Evolutionary conservation across 2,888 invertebrate species (phyloP).

Genomic region (Liodrosophila aerea): DNA sequence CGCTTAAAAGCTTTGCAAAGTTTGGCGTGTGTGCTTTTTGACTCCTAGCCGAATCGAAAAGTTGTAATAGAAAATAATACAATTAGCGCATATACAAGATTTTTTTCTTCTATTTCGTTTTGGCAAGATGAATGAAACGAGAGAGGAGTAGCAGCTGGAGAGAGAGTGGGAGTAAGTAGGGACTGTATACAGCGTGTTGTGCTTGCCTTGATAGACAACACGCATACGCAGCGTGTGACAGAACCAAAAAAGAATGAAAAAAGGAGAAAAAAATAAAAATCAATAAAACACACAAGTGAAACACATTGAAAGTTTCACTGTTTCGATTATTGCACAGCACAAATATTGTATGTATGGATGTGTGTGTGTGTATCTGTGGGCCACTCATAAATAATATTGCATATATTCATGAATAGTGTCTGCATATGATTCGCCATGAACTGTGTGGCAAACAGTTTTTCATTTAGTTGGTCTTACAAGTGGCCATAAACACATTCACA

Average conservation of each 20-base stretch:
- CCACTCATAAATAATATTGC: conserved; percentile 51
- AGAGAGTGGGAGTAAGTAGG: background rate
- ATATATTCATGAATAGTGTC: conserved; percentile 34
- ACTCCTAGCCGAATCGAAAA: conserved; percentile 34
- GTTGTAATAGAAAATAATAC: conserved; percentile 53
- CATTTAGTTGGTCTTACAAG: conserved; percentile 64
- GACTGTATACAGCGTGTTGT: conserved; percentile 14
- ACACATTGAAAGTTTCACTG: conserved; percentile 25
- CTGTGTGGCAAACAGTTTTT: conserved; percentile 29
- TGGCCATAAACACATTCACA: conserved; percentile 65
- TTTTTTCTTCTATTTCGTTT: conserved; percentile 32
- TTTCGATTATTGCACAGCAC: conserved; percentile 40
- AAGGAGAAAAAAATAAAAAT: conserved; percentile 37
- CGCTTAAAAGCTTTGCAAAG: conserved; percentile 29
- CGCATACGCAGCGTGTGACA: conserved; percentile 53
- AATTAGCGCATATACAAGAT: conserved; percentile 50
- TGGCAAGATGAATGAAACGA: conserved; percentile 7
- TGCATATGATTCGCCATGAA: conserved; percentile 26
- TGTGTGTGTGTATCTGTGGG: conserved; percentile 19
- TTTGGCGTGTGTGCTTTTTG: conserved; percentile 37
- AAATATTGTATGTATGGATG: conserved; percentile 7
- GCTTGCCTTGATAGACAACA: conserved; percentile 38
- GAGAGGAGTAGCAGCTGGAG: background rate
- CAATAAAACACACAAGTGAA: conserved; percentile 39
- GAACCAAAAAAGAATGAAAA: conserved; percentile 15